A percentile compares a stretch with the other conserved stretches of the same genome.
Conservation (phyloP, 2,113 vertebrate species). For the Nasalis larvatus region DNA sequence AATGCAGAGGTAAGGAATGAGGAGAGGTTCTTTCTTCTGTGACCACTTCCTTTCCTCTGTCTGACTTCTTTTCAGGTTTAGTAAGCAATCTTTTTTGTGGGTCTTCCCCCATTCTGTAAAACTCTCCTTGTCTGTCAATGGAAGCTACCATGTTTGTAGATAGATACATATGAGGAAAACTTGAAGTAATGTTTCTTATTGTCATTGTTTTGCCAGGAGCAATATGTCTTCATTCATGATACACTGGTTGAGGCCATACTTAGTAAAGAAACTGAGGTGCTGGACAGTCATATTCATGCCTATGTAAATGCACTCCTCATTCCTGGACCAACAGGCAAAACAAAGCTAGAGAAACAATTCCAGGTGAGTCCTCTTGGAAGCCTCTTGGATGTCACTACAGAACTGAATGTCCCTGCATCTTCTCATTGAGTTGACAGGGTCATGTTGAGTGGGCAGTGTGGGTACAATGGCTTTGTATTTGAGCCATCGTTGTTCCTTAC, state of each 20-base stretch:
- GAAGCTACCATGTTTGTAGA: background rate
- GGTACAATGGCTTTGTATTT: background rate
- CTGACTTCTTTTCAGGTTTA: background rate
- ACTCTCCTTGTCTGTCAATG: background rate
- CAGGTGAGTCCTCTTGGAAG: slow-evolving; percentile 86
- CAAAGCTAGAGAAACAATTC: slow-evolving; percentile 93
- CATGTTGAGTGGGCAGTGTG: background rate
- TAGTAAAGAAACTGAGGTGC: slow-evolving; percentile 93
- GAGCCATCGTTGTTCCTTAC: background rate
- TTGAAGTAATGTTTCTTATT: background rate
- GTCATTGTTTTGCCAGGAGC: slow-evolving; percentile 88
- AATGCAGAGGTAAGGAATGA: background rate
- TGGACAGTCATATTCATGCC: slow-evolving; percentile 88
- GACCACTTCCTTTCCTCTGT: background rate
- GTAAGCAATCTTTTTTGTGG: background rate
- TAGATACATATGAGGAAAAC: background rate
- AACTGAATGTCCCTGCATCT: background rate
- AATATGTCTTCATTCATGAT: slow-evolving; percentile 97
- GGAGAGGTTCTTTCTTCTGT: background rate
- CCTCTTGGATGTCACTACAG: background rate
- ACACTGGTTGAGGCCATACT: slow-evolving; percentile 93
- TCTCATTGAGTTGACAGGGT: slow-evolving; percentile 16
- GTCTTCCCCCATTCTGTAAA: background rate
- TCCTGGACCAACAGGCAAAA: slow-evolving; percentile 90
- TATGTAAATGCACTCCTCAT: slow-evolving; percentile 95